Evolutionary conservation across 2,113 vertebrate genomes (phyloP).

Genomic region (Alligator sinensis): DNA sequence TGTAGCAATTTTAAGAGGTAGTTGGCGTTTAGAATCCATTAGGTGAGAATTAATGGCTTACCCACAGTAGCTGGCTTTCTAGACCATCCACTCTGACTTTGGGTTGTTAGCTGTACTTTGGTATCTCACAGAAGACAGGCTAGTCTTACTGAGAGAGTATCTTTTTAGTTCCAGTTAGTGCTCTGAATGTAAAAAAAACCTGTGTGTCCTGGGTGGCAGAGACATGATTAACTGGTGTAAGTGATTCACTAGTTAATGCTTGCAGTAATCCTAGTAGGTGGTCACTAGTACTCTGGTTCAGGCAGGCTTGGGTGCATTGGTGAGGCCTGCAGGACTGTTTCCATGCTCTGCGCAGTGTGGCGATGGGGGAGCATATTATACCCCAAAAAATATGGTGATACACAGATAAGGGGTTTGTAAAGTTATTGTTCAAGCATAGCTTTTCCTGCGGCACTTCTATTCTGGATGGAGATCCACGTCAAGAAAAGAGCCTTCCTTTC

Average conservation of each 20-base stretch:
- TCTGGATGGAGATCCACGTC: no score
- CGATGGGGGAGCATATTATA: neutral
- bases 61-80: neutral
- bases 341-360: neutral
- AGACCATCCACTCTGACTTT: neutral
- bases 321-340: neutral
- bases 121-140: accelerated
- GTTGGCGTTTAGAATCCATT: neutral
- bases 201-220: no score
- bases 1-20: neutral
- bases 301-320: neutral
- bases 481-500: neutral
- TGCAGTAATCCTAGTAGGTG: neutral
- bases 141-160: neutral
- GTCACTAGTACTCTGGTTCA: neutral
- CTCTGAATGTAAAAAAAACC: no score
- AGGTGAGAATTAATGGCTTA: neutral
- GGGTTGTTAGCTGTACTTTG: neutral
- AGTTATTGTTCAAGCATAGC: neutral
- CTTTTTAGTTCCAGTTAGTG: no score
- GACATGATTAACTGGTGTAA: neutral
- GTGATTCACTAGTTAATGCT: neutral
- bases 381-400: neutral
- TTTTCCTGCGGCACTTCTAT: neutral
- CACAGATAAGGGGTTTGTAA: neutral